Evolutionary conservation across 2,113 vertebrate genomes (phyloP).

Genomic region (Melanostigma gelatinosum): DNA sequence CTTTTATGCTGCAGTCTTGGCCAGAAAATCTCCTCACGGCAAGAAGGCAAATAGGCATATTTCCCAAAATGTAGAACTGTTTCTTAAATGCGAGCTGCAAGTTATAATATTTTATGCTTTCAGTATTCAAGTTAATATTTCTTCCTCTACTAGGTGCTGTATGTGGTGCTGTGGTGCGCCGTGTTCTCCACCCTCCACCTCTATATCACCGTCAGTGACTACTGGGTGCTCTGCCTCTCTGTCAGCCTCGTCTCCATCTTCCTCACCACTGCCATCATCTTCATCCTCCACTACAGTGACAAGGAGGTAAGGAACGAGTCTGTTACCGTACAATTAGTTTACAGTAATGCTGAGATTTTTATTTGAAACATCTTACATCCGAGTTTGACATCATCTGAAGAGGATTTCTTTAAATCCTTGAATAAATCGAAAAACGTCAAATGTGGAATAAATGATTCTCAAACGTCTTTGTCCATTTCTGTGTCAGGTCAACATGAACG

Average conservation of each 20-base stretch:
- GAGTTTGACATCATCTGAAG: background rate
- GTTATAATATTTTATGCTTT: background rate
- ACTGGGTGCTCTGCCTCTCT: constrained; percentile 82
- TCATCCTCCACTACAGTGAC: constrained; percentile 77
- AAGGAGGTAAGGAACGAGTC: constrained; percentile 67
- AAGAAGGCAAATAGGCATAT: background rate
- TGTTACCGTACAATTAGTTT: background rate
- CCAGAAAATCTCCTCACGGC: too few species aligned
- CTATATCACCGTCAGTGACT: constrained; percentile 67
- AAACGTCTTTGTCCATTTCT: constrained; percentile 19
- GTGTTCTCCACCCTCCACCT: constrained; percentile 81
- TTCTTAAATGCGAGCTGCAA: background rate
- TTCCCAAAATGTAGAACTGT: background rate
- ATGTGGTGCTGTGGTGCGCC: constrained; percentile 83
- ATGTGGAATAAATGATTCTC: background rate
- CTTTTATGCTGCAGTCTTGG: background rate
- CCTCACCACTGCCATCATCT: constrained; percentile 77
- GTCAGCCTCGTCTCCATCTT: constrained; percentile 79
- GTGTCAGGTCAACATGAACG: constrained; percentile 82
- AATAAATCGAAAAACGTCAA: background rate
- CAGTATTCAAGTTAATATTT: background rate
- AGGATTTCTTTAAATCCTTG: background rate
- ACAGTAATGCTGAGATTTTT: background rate
- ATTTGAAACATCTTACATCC: background rate
- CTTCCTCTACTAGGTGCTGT: constrained; percentile 74